These are phyloP conservation scores for Tenthredo scrophulariae DNA, from an alignment of 2,888 invertebrate genomes.

Conservation along the genomic window DNA sequence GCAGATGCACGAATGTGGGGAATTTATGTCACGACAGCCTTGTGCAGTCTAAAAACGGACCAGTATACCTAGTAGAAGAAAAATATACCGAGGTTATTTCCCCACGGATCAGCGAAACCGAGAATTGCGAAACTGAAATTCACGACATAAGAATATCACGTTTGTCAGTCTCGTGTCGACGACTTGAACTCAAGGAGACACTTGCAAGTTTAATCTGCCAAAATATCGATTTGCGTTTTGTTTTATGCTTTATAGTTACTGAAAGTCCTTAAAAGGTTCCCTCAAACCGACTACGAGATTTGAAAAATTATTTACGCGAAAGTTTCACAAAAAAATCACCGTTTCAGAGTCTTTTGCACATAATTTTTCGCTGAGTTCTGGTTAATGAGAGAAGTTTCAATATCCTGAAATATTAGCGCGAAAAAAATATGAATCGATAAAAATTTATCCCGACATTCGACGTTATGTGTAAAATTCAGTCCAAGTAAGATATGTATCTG, in stretches of 20 bases:
- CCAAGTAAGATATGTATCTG: not conserved
- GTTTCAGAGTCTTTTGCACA: not conserved
- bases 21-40: conserved; percentile 22
- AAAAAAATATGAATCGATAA: not conserved
- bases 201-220: not conserved
- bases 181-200: not conserved
- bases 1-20: conserved; percentile 10
- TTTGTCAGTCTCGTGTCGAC: not conserved
- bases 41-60: conserved; percentile 22
- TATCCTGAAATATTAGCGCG: no score
- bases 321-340: not conserved
- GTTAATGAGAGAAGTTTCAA: no score
- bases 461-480: not conserved
- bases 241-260: not conserved
- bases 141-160: not conserved
- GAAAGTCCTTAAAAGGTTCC: not conserved
- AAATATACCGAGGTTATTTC: conserved; percentile 8
- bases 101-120: not conserved
- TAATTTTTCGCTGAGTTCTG: no score
- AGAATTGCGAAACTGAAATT: conserved; percentile 8
- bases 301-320: not conserved
- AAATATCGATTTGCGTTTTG: not conserved
- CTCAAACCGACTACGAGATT: not conserved
- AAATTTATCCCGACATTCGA: not conserved
- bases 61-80: not conserved